Percentiles rank a stretch among this genome's conserved stretches.
Evolutionary conservation across 2,113 vertebrate genomes (phyloP).

Genomic region (Caretta caretta): DNA sequence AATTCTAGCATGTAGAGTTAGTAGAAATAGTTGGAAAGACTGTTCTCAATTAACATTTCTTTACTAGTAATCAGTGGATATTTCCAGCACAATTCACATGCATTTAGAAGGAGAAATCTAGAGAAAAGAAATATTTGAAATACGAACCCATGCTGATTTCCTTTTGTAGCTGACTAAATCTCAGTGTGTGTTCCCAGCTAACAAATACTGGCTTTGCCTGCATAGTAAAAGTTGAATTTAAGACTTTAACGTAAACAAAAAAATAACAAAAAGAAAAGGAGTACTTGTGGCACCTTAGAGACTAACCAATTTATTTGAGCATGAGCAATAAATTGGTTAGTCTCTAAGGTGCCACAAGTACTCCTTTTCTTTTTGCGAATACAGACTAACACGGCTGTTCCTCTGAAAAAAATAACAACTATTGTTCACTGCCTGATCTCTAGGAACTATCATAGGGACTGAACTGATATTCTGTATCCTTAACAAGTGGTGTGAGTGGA

Average conservation of each 20-base stretch:
- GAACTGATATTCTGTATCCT: not conserved
- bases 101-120: not conserved
- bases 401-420: not conserved
- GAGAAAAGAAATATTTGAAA: not conserved
- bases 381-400: too few species aligned
- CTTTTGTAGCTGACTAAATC: not conserved
- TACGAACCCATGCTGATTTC: not conserved
- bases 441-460: not conserved
- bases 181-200: not conserved
- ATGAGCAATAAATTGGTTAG: too few species aligned
- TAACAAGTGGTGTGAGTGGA: not conserved
- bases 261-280: too few species aligned
- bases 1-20: not conserved
- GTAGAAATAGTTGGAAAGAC: not conserved
- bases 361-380: too few species aligned
- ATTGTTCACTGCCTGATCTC: rapidly evolving
- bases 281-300: too few species aligned
- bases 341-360: too few species aligned
- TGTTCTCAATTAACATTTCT: not conserved
- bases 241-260: not conserved
- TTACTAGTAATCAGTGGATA: not conserved
- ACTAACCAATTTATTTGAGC: too few species aligned
- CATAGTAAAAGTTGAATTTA: not conserved
- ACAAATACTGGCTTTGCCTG: not conserved
- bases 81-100: not conserved